phyloP scores from a whole-genome alignment of 2,888 invertebrate species.

The Epistrophe grossulariae region DNA sequence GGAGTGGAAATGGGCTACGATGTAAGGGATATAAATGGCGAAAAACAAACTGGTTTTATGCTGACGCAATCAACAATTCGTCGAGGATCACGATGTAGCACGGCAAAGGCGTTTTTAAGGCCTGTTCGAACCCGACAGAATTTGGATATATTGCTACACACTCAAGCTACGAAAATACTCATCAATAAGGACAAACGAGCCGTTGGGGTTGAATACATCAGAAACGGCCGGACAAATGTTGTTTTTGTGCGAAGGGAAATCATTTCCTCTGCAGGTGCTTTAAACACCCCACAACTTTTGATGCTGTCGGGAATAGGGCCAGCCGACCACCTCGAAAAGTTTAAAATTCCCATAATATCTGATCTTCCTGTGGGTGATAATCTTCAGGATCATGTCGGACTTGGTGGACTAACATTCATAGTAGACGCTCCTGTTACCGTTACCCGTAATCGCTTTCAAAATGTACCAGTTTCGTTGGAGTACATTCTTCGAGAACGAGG shows the following conservation, averaged over 20 bases:
- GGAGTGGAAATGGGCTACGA: conserved; percentile 93
- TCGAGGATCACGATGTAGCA: conserved; percentile 93
- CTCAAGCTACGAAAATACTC: conserved; percentile 90
- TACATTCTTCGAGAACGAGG: conserved; percentile 92
- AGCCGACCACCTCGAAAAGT: conserved; percentile 88
- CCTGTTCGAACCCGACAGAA: conserved; percentile 91
- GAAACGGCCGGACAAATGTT: conserved; percentile 87
- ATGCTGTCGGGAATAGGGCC: conserved; percentile 96
- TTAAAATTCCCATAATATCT: conserved; percentile 89
- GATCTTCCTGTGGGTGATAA: conserved; percentile 93
- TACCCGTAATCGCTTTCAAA: conserved; percentile 91
- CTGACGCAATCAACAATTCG: conserved; percentile 93
- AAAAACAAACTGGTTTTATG: conserved; percentile 94
- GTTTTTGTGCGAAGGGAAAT: conserved; percentile 92
- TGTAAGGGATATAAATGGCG: conserved; percentile 92
- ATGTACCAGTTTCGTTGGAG: conserved; percentile 90
- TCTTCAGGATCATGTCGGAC: conserved; percentile 94
- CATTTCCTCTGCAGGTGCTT: conserved; percentile 93
- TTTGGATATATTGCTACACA: conserved; percentile 90
- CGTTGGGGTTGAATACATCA: conserved; percentile 90
- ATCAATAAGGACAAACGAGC: conserved; percentile 90
- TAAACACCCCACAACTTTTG: conserved; percentile 94
- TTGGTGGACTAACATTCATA: conserved; percentile 93
- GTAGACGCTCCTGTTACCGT: conserved; percentile 92
- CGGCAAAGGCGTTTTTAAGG: conserved; percentile 93